Base-by-base conservation (phyloP, 2,888 invertebrate genomes). In the Esperia sulphurella region DNA sequence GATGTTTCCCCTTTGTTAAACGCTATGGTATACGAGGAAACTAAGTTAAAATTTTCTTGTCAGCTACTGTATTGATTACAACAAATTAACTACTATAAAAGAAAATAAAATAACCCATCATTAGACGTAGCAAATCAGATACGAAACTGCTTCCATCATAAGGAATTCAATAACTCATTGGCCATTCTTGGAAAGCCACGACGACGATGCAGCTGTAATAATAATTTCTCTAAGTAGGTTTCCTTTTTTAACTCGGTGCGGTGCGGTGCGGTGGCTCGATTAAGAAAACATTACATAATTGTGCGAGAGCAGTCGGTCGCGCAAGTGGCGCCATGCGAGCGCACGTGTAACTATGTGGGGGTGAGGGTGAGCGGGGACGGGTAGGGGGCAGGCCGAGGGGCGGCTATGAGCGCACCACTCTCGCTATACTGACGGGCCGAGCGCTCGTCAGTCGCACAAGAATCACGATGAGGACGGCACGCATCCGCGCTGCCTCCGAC, bases 251-350 rank as follows among this genome's bases (percentile, higher is more conserved):
- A 76, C 63, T 65, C 66, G 68, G 5, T 21, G 21, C 74, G 77
- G 76, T 77, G 71, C n/a, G n/a, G 71, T 75, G 74, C 74, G 77
- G 76, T 77, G 71, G 77, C 76, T 82, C 79, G 79, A 86, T 85
- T 84, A 86, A 83, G 82, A 86, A 87, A 87, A 85, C 81, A 86
- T 85, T 86, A 86, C 79, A 85, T 88, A 87, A 87, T 85, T 86
- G 81, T 84, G 76, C 73, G 77, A 80, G 75, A 79, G 78, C 75
- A 78, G 75, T 70, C 72, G 68, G 75, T 69, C 68, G 81, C 79
- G 81, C 82, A 79, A 86, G 88, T 87, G 83, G 87, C 87, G 87
- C 87, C 85, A 74, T 83, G 75, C 81, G 81, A 79, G 74, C 63
- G 63, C 79, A 83, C 82, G 79, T 83, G 82, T 82, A 84, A 87